Evolutionary conservation across 1,140 invertebrate genomes (phyloP).

Genomic region (Lordiphosa stackelbergi): DNA sequence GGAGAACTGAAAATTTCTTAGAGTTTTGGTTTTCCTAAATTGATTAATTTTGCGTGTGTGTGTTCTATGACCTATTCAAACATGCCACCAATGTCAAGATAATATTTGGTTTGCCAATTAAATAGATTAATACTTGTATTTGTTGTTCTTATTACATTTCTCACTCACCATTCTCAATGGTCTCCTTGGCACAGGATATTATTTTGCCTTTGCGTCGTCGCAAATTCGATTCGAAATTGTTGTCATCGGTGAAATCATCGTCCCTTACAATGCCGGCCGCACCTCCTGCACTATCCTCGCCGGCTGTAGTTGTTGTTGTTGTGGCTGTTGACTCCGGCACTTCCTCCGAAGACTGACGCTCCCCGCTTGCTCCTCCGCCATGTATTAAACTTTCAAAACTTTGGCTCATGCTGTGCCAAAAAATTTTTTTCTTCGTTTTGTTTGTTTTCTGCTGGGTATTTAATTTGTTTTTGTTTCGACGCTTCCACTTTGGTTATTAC

Average conservation of each 20-base stretch:
- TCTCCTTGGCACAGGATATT: slow-evolving; percentile 77
- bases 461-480: slow-evolving; percentile 9
- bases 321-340: slow-evolving; percentile 58
- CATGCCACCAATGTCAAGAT: too few species aligned
- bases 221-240: slow-evolving; percentile 77
- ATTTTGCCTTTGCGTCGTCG: slow-evolving; percentile 77
- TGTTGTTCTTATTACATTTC: slow-evolving; percentile 2
- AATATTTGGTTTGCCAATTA: too few species aligned
- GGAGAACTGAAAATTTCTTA: too few species aligned
- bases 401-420: slow-evolving; percentile 69
- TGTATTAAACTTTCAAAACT: slow-evolving; percentile 69
- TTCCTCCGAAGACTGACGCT: slow-evolving; percentile 71
- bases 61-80: too few species aligned
- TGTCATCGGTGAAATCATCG: slow-evolving; percentile 73
- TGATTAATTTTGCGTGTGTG: too few species aligned
- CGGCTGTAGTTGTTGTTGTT: slow-evolving; percentile 44
- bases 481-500: slow-evolving; percentile 27
- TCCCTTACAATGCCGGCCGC: slow-evolving; percentile 30
- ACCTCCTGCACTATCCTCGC: slow-evolving; percentile 30
- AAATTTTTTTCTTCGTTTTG: slow-evolving; percentile 24
- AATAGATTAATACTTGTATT: background rate
- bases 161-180: slow-evolving; percentile 75
- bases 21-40: too few species aligned
- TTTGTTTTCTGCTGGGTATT: slow-evolving; percentile 11
- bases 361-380: slow-evolving; percentile 30